Evolutionary conservation across 2,888 invertebrate genomes (phyloP).

Genomic region (Dasypolia templi): DNA sequence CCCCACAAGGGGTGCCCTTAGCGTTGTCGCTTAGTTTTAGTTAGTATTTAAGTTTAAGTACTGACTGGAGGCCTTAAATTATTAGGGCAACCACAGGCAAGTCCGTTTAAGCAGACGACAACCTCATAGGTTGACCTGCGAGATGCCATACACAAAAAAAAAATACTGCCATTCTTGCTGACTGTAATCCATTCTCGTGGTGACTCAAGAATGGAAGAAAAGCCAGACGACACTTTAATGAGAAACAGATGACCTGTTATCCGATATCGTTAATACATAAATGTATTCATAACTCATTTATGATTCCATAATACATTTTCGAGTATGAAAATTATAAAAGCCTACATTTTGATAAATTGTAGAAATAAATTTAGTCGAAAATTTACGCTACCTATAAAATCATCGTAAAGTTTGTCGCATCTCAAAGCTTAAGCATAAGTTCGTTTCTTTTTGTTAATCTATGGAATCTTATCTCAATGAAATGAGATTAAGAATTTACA

Average conservation of each 20-base stretch:
- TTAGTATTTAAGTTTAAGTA: no score
- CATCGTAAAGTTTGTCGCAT: constrained; percentile 52
- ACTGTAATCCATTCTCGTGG: not conserved
- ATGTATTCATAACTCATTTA: constrained; percentile 52
- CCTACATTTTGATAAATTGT: constrained; percentile 57
- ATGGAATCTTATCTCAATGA: constrained; percentile 55
- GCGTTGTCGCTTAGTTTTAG: no score
- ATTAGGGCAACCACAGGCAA: no score
- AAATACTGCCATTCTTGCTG: not conserved
- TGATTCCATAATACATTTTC: constrained; percentile 39
- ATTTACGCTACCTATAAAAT: constrained; percentile 58
- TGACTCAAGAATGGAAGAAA: not conserved
- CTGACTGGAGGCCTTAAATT: no score
- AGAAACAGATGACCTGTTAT: constrained; percentile 51
- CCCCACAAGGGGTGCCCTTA: no score
- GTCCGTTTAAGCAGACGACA: no score
- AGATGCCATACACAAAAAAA: no score
- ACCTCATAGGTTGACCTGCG: no score
- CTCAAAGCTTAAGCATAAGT: constrained; percentile 56
- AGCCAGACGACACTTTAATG: constrained; percentile 38
- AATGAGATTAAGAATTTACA: constrained; percentile 64
- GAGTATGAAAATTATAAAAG: constrained; percentile 43
- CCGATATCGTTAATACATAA: constrained; percentile 23
- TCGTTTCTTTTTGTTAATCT: constrained; percentile 52
- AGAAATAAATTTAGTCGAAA: constrained; percentile 43